phyloP scores from a whole-genome alignment of 2,797 vertebrate species.

The Apodemus agrarius region DNA sequence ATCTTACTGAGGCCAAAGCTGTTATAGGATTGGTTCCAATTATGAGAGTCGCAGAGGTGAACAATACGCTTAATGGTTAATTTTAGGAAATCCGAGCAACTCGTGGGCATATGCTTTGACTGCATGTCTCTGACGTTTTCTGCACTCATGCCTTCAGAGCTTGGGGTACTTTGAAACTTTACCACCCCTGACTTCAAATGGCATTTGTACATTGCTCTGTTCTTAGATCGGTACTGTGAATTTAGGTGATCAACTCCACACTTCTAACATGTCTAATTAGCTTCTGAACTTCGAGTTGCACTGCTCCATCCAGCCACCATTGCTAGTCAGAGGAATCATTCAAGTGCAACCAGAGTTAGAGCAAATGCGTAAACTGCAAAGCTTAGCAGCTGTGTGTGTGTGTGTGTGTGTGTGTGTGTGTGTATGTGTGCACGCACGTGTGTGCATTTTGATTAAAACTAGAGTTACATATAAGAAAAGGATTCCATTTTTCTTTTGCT shows the following conservation, averaged over 20 bases:
- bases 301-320: not conserved
- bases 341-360: not conserved
- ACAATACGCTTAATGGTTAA: not conserved
- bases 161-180: not conserved
- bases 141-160: not conserved
- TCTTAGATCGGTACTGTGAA: not conserved
- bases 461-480: not conserved
- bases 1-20: not conserved
- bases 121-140: not conserved
- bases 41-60: not conserved
- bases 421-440: not conserved
- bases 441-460: conserved; percentile 26
- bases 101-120: not conserved
- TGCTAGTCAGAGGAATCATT: not conserved
- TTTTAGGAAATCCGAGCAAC: not conserved
- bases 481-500: not conserved
- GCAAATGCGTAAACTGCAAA: not conserved
- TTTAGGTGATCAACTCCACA: not conserved
- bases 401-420: not conserved
- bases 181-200: not conserved
- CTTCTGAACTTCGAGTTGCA: not conserved
- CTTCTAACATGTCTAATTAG: not conserved
- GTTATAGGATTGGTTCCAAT: not conserved
- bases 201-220: too few species aligned
- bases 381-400: not conserved